phyloP scores from a whole-genome alignment of 2,113 vertebrate species.

The Myanophis thanlyinensis region DNA sequence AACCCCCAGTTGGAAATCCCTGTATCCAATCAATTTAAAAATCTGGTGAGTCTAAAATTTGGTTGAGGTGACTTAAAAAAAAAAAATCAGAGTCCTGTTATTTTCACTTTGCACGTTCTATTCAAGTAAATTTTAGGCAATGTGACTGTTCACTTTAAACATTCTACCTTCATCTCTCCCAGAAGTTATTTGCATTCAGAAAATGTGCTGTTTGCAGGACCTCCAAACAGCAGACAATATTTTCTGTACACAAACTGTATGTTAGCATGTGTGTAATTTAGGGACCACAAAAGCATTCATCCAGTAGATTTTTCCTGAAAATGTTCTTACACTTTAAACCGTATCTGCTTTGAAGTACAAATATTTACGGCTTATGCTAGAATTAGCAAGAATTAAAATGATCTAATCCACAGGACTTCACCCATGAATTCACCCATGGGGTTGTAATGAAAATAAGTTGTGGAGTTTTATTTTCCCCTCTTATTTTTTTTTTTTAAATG shows the following conservation, averaged over 20 bases:
- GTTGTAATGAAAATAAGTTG: constrained; percentile 4
- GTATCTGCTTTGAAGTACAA: constrained; percentile 15
- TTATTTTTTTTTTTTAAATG: background rate
- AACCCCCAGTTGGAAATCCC: too few relatives aligned
- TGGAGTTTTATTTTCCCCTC: background rate
- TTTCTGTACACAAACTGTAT: background rate
- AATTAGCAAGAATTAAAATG: background rate
- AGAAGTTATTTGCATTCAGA: background rate
- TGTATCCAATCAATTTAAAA: background rate
- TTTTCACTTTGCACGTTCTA: background rate
- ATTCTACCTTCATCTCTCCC: background rate
- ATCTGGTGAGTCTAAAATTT: background rate
- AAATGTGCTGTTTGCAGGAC: background rate
- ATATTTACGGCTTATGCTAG: constrained; percentile 17
- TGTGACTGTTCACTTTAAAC: background rate
- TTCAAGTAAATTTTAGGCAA: background rate
- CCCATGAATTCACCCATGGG: background rate
- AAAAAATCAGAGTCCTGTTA: background rate
- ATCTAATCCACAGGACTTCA: constrained; percentile 2
- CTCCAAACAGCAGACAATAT: background rate
- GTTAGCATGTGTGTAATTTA: background rate
- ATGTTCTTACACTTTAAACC: background rate
- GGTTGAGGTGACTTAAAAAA: too few relatives aligned
- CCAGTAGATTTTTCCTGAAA: background rate
- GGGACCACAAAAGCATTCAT: background rate